Evolutionary conservation across 2,113 vertebrate genomes (phyloP), one percentile per base, ranked within the genome.

Genomic region (Lonchura striata): DNA sequence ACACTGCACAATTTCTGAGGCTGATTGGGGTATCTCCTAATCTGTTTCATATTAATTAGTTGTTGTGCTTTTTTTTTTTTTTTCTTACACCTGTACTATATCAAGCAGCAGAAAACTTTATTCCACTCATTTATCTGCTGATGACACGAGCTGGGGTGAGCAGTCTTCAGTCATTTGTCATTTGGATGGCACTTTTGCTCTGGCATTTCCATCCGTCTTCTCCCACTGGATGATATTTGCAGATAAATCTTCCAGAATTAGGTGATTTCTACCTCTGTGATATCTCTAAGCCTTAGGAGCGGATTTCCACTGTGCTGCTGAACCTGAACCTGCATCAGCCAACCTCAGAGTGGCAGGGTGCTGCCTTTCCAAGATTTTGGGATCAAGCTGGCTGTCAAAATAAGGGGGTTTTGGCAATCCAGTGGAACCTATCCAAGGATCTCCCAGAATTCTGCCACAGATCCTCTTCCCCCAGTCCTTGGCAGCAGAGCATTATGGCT

Each of bases 31-130:
- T 84, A 86, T 15, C 52, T 60, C 63, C 65, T 61, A 41, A 77
- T 76, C 46, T 8, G 2, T 70, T 60, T 74, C 47, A n/a, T 46
- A 82, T 85, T 84, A 90, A 85, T 91, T 84, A 79, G 31, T 19
- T 64, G 28, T 9, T 79, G 52, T 21, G 17, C 13, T 27, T 7
- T 35, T 41, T n/a, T 39, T 27, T 7, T 35, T 41, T n/a, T 39
- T 25, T 63, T 12, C 24, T 3, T 16, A 18, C 61, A 49, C 66
- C 80, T 82, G 61, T 64, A 69, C 61, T 30, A 80, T 91, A 91
- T 60, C 41, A 69, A 96, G 57, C 37, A 79, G 78, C 70, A 92
- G 80, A 95, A 93, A 95, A 71, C 75, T 41, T 82, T 76, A 87
- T 79, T 76, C 66, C 49, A 44, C 68, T 95, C 79, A 79, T 91